Evolutionary conservation across 2,888 invertebrate species (phyloP).

Genomic region (Apodemia hepburni): DNA sequence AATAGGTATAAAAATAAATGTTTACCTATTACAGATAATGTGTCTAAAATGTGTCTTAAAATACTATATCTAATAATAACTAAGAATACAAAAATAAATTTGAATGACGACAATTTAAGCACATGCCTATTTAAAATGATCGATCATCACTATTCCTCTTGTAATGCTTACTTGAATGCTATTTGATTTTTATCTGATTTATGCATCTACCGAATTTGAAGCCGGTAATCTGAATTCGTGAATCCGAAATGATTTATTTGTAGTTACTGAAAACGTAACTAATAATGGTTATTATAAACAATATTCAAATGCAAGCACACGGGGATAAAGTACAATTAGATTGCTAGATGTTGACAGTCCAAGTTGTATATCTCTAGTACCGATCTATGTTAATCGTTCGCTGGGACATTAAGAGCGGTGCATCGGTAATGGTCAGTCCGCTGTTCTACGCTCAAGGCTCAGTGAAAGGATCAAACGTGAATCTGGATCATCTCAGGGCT

Average conservation of each 20-base stretch:
- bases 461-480: conserved; percentile 70
- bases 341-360: conserved; percentile 43
- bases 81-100: too few relatives aligned
- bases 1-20: too few relatives aligned
- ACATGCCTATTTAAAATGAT: too few relatives aligned
- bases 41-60: too few relatives aligned
- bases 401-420: conserved; percentile 66
- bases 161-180: not conserved
- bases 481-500: conserved; percentile 67
- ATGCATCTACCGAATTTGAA: not conserved
- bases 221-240: conserved; percentile 2
- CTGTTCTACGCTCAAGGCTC: conserved; percentile 59
- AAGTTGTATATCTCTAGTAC: conserved; percentile 59
- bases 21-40: too few relatives aligned
- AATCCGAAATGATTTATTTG: conserved; percentile 5
- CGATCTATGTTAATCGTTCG: conserved; percentile 68
- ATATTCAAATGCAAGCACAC: conserved; percentile 39
- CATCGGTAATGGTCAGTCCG: conserved; percentile 67
- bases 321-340: conserved; percentile 46
- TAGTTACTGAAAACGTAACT: conserved; percentile 10
- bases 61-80: too few relatives aligned
- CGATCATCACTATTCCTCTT: too few relatives aligned
- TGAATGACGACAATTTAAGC: too few relatives aligned
- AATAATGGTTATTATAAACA: conserved; percentile 20
- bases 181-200: not conserved